phyloP scores from a whole-genome alignment of 2,888 invertebrate genomes.

The Prenolepis imparis region DNA sequence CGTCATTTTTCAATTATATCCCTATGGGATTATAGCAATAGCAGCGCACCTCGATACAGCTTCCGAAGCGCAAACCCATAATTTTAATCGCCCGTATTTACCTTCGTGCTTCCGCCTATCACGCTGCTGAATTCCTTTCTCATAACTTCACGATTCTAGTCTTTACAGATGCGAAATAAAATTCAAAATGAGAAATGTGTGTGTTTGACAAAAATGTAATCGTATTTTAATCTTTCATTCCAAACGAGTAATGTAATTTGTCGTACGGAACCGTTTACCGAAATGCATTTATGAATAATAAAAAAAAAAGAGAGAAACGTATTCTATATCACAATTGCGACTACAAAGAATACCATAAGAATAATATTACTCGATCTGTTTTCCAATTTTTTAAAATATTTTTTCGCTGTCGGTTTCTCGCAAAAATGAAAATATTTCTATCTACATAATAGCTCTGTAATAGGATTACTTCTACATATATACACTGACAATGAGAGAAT shows the following conservation, averaged over 20 bases:
- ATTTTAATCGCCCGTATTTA: constrained; percentile 26
- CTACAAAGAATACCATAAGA: background rate
- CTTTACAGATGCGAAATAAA: background rate
- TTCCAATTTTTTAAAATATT: background rate
- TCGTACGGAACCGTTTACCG: background rate
- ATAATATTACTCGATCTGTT: background rate
- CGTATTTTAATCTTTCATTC: background rate
- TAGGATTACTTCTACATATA: background rate
- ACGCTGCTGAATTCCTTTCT: constrained; percentile 1
- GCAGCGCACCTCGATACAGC: background rate
- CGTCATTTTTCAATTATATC: background rate
- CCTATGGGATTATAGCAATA: background rate
- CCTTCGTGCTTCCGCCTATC: constrained; percentile 52
- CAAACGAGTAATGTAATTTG: background rate
- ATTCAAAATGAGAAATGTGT: background rate
- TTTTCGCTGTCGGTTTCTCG: background rate
- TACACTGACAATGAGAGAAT: too few relatives aligned
- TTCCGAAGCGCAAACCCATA: constrained; percentile 5
- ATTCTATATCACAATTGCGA: background rate
- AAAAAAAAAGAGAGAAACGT: background rate
- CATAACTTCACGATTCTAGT: constrained; percentile 6
- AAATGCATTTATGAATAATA: background rate
- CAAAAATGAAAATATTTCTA: background rate
- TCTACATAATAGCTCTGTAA: background rate
- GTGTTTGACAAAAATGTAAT: too few relatives aligned